Conservation (phyloP, 2,888 invertebrate species). For the Polia nebulosa region DNA sequence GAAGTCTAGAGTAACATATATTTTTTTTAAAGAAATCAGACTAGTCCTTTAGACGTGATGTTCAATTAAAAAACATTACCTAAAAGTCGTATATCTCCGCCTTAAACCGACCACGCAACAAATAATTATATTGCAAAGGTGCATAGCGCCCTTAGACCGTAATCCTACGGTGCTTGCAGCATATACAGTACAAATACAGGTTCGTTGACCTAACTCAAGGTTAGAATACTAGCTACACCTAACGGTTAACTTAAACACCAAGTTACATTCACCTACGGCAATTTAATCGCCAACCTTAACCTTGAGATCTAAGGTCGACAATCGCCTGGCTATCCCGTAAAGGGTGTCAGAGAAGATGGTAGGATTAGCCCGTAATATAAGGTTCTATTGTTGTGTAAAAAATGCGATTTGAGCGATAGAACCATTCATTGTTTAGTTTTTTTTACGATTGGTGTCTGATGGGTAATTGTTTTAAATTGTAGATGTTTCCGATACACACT, state of each 20-base stretch:
- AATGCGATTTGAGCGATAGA: constrained; percentile 31
- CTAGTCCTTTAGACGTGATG: too few species aligned
- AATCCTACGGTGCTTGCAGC: constrained; percentile 17
- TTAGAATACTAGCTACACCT: constrained; percentile 58
- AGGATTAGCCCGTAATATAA: constrained; percentile 33
- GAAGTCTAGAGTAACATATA: too few species aligned
- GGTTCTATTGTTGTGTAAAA: constrained; percentile 24
- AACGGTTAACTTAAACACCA: constrained; percentile 64
- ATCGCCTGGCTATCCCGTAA: constrained; percentile 14
- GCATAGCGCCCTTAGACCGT: constrained; percentile 25
- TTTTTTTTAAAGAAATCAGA: too few species aligned
- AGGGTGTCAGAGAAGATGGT: constrained; percentile 9
- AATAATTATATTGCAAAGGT: neutral
- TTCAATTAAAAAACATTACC: too few species aligned
- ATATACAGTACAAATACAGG: constrained; percentile 38
- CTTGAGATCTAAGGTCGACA: constrained; percentile 20
- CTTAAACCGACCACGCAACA: neutral
- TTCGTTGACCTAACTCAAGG: constrained; percentile 73
- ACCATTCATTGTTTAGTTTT: constrained; percentile 35
- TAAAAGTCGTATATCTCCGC: too few species aligned
- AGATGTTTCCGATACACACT: neutral
- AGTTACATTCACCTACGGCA: constrained; percentile 29
- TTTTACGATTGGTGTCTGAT: neutral
- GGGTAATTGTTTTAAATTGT: constrained; percentile 21
- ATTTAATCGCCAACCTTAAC: constrained; percentile 11